Evolutionary conservation across 1,140 invertebrate genomes (phyloP).

Genomic region (Doryteuthis pealeii): DNA sequence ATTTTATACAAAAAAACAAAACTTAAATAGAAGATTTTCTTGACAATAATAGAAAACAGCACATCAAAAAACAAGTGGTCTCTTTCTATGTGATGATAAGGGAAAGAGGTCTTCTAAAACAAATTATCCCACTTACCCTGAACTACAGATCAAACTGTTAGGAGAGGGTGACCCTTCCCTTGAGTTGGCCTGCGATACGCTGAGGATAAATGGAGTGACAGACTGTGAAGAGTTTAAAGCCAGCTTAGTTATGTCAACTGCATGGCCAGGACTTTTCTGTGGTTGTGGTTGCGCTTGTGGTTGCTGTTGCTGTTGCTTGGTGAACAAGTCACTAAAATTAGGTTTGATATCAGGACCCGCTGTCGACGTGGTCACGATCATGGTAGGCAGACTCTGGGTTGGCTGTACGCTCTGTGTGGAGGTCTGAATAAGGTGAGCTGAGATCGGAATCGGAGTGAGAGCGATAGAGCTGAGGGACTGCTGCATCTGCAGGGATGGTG

Average conservation of each 20-base stretch:
- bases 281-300: not conserved
- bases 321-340: not conserved
- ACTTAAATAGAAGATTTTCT: too few relatives aligned
- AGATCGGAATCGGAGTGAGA: conserved; percentile 32
- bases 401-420: conserved; percentile 17
- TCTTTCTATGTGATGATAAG: too few relatives aligned
- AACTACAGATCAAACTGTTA: conserved; percentile 30
- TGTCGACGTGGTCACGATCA: conserved; percentile 26
- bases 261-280: too few relatives aligned
- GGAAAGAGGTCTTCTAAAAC: too few relatives aligned
- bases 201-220: not conserved
- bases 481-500: conserved; percentile 19
- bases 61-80: too few relatives aligned
- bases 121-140: conserved; percentile 14
- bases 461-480: conserved; percentile 21
- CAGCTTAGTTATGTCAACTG: not conserved
- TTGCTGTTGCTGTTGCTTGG: not conserved
- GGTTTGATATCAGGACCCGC: not conserved
- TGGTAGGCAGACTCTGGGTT: conserved; percentile 31
- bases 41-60: too few relatives aligned
- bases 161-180: conserved; percentile 21
- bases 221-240: not conserved
- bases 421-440: conserved; percentile 34
- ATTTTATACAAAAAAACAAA: too few relatives aligned
- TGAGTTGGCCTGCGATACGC: not conserved